Evolutionary conservation across 2,113 vertebrate species (phyloP).

Genomic region (Ptyas mucosa): DNA sequence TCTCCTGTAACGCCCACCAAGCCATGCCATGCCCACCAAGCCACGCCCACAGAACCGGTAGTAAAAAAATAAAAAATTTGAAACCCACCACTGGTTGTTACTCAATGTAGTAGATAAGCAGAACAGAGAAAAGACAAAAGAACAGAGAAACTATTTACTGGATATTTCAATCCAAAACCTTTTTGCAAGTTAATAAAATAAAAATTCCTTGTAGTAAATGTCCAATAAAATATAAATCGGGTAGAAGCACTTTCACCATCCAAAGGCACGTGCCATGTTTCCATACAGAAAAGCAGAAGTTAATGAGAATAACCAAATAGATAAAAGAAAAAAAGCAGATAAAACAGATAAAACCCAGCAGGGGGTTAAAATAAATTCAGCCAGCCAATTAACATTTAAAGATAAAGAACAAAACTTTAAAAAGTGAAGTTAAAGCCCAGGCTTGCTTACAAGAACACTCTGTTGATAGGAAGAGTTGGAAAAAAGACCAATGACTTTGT

Average conservation of each 20-base stretch:
- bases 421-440: not conserved
- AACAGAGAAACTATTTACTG: not conserved
- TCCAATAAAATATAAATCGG: not conserved
- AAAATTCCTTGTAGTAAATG: not conserved
- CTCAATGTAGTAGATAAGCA: not conserved
- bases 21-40: too few relatives aligned
- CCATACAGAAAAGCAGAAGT: not conserved
- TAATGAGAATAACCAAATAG: not conserved
- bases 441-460: not conserved
- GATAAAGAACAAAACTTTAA: not conserved
- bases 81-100: too few relatives aligned
- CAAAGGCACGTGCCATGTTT: not conserved
- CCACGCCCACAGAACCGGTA: too few relatives aligned
- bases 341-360: not conserved
- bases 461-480: not conserved
- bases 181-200: not conserved
- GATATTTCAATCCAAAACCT: not conserved
- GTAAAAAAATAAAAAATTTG: too few relatives aligned
- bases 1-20: too few relatives aligned
- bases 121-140: not conserved
- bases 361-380: not conserved
- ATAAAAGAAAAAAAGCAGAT: not conserved
- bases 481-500: not conserved
- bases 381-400: not conserved
- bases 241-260: not conserved